These are phyloP conservation scores for Ostrea denselamellosa DNA, from an alignment of 1,140 invertebrate species.

Conservation along the genomic window DNA sequence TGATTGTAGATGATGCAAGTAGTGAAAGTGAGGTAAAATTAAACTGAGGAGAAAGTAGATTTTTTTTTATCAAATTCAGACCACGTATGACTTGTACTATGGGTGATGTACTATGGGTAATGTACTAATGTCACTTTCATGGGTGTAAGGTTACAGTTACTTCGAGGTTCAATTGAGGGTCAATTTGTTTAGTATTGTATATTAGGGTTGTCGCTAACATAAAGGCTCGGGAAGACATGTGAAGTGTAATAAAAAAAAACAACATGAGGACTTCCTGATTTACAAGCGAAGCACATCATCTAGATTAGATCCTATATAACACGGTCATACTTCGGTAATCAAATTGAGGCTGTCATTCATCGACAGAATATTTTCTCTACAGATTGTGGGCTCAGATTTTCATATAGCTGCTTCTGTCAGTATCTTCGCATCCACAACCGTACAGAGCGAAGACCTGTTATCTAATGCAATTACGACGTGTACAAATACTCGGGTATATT, in stretches of 20 bases:
- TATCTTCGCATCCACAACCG: background rate
- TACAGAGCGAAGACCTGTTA: background rate
- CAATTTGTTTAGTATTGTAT: background rate
- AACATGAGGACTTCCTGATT: background rate
- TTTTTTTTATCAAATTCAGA: too few species aligned
- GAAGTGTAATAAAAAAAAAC: background rate
- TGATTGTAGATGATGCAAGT: too few species aligned
- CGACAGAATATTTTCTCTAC: background rate
- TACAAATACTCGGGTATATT: background rate
- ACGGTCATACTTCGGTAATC: background rate
- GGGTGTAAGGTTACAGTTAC: background rate
- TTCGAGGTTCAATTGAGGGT: background rate
- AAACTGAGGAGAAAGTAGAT: too few species aligned
- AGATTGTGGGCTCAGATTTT: background rate
- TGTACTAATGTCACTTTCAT: background rate
- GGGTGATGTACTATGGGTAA: background rate
- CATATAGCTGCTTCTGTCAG: background rate
- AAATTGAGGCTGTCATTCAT: slow-evolving; percentile 18
- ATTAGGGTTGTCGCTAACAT: too few species aligned
- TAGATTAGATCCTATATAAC: background rate
- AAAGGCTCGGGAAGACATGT: background rate
- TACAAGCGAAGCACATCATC: slow-evolving; percentile 10
- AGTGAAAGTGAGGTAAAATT: too few species aligned
- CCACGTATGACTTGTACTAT: background rate
- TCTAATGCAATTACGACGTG: background rate